A percentile compares a stretch with the other conserved stretches of the same genome.
Evolutionary conservation across 2,888 invertebrate genomes (phyloP).

Genomic region (Plemyria rubiginata): DNA sequence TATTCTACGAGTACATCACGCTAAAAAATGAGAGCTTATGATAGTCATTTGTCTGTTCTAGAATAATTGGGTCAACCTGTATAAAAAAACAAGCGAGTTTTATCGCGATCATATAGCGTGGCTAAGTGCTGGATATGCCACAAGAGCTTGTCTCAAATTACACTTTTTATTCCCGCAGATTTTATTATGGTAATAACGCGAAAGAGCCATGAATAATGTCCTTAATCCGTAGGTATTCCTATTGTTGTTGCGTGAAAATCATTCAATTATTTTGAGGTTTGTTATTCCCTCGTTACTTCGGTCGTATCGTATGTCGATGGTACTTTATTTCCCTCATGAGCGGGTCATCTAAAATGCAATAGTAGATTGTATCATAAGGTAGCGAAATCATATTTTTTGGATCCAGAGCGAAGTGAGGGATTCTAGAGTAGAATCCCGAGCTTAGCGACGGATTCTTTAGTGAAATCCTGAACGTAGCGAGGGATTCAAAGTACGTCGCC

Average conservation of each 20-base stretch:
- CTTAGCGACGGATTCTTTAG: too few species aligned
- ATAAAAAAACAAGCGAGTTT: constrained; percentile 50
- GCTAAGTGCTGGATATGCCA: constrained; percentile 59
- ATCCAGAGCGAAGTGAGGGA: too few species aligned
- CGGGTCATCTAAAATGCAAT: too few species aligned
- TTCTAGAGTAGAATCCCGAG: too few species aligned
- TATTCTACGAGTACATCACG: too few species aligned
- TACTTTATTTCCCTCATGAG: too few species aligned
- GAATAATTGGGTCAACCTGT: constrained; percentile 16
- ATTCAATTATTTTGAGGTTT: constrained; percentile 3
- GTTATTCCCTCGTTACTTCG: not conserved
- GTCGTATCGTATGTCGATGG: too few species aligned
- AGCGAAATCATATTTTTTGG: too few species aligned
- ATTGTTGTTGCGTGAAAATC: constrained; percentile 3
- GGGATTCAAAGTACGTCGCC: too few species aligned
- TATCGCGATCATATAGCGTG: constrained; percentile 52
- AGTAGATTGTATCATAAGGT: too few species aligned
- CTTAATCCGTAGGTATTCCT: constrained; percentile 14
- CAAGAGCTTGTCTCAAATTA: constrained; percentile 71
- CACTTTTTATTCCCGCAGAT: constrained; percentile 72
- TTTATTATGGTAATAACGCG: constrained; percentile 75
- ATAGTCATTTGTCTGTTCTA: not conserved
- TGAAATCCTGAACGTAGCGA: too few species aligned
- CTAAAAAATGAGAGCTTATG: not conserved
- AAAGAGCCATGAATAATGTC: constrained; percentile 64